A percentile compares a stretch with the other conserved stretches of the same genome.
Evolutionary conservation across 2,888 invertebrate species (phyloP).

Genomic region (Ophion obscuratus): DNA sequence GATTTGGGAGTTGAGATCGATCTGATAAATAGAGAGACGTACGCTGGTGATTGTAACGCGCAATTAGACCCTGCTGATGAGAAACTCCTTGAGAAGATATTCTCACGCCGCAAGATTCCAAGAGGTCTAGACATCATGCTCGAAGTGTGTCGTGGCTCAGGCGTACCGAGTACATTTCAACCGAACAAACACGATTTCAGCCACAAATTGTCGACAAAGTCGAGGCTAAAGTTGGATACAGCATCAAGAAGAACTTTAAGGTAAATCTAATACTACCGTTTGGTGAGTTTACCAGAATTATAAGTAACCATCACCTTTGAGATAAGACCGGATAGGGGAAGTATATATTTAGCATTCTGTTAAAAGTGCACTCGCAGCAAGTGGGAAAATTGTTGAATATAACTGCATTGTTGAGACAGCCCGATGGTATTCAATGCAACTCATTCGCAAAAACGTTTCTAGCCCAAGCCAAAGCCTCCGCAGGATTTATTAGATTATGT

Average conservation of each 20-base stretch:
- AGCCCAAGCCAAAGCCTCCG: too few relatives aligned
- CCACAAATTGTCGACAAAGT: conserved; percentile 98
- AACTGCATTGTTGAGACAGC: too few relatives aligned
- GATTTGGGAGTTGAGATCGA: conserved; percentile 99
- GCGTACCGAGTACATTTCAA: conserved; percentile 99
- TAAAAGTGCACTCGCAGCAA: too few relatives aligned
- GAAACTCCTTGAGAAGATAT: conserved; percentile 97
- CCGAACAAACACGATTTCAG: conserved; percentile 98
- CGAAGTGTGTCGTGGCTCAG: conserved; percentile 99
- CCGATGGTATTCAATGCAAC: too few relatives aligned
- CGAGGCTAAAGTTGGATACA: conserved; percentile 99
- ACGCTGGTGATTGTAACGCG: conserved; percentile 92
- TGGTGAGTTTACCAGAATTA: too few relatives aligned
- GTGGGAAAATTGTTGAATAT: too few relatives aligned
- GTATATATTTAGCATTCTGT: too few relatives aligned
- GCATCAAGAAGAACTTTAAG: conserved; percentile 95
- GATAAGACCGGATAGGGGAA: too few relatives aligned
- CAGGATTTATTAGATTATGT: too few relatives aligned
- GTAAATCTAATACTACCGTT: conserved; percentile 71
- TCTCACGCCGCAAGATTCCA: conserved; percentile 93
- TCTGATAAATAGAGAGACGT: conserved; percentile 97
- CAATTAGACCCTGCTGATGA: conserved; percentile 96
- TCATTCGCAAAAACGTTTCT: too few relatives aligned
- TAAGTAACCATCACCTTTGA: too few relatives aligned
- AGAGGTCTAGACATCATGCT: conserved; percentile 97